Conservation (phyloP, 2,797 vertebrate species). For the Etheostoma perlongum region DNA sequence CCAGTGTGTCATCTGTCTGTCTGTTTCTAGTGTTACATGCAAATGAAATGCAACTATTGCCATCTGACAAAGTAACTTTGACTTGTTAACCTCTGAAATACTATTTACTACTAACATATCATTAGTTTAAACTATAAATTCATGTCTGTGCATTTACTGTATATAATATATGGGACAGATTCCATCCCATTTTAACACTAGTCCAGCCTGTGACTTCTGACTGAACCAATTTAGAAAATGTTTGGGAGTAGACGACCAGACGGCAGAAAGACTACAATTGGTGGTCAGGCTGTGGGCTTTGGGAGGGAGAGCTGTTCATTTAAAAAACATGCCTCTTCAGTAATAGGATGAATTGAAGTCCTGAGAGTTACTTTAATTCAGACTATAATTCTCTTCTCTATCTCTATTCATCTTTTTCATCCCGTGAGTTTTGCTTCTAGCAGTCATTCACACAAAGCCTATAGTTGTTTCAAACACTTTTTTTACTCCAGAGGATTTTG, state of each 20-base stretch:
- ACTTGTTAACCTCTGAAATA: background rate
- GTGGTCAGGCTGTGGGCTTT: constrained; percentile 62
- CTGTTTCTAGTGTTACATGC: background rate
- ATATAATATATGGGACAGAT: background rate
- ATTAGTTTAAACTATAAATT: background rate
- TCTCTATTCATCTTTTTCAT: background rate
- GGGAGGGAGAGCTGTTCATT: constrained; percentile 40
- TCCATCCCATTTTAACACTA: background rate
- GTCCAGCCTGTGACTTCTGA: constrained; percentile 29
- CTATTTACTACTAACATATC: background rate
- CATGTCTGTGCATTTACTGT: background rate
- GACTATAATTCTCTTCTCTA: background rate
- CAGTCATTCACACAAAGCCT: background rate
- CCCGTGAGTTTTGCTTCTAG: background rate
- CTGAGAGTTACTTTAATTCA: background rate
- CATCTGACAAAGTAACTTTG: background rate
- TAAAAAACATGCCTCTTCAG: constrained; percentile 30
- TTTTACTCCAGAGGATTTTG: background rate
- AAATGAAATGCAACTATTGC: background rate
- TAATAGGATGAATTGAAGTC: background rate
- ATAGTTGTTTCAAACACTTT: background rate
- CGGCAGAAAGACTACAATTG: constrained; percentile 61
- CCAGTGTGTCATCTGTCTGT: background rate
- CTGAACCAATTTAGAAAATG: constrained; percentile 53
- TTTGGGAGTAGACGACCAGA: constrained; percentile 53